Evolutionary conservation across 2,888 invertebrate species (phyloP).

Genomic region (Lithophane socia): DNA sequence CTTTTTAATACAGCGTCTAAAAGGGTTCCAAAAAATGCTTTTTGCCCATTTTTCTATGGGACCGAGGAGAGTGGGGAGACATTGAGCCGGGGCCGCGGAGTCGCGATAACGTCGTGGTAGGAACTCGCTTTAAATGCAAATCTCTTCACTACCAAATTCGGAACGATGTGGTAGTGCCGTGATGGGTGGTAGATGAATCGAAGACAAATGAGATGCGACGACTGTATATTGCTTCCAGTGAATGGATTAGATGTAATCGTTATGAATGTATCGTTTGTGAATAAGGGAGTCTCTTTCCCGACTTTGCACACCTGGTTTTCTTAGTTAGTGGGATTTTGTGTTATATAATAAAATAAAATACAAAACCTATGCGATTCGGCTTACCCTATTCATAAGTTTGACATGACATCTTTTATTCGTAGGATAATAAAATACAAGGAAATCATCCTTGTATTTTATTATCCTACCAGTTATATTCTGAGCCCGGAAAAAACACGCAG

Average conservation of each 20-base stretch:
- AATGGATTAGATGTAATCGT: constrained; percentile 29
- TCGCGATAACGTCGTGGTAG: constrained; percentile 76
- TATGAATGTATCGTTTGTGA: constrained; percentile 24
- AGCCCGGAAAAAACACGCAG: constrained; percentile 30
- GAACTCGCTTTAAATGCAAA: constrained; percentile 80
- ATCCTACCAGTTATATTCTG: constrained; percentile 8
- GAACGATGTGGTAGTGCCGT: constrained; percentile 51
- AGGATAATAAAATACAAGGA: too few relatives aligned
- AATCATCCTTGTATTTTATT: constrained; percentile 12
- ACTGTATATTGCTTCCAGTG: constrained; percentile 35
- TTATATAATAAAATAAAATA: neutral
- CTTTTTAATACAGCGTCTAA: constrained; percentile 78
- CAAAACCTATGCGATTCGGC: neutral
- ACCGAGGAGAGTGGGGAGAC: constrained; percentile 62
- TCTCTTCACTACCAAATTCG: constrained; percentile 73
- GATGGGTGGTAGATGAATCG: constrained; percentile 53
- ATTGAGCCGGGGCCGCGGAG: constrained; percentile 66
- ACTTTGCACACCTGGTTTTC: neutral
- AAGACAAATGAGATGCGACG: constrained; percentile 52
- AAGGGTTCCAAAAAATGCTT: constrained; percentile 77
- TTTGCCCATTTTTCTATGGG: constrained; percentile 71
- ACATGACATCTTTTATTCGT: constrained; percentile 14
- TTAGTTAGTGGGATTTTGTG: neutral
- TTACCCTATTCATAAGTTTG: neutral
- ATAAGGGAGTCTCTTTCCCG: constrained; percentile 13